phyloP scores from a whole-genome alignment of 2,888 invertebrate species.

The Branchipolynoe longqiensis region DNA sequence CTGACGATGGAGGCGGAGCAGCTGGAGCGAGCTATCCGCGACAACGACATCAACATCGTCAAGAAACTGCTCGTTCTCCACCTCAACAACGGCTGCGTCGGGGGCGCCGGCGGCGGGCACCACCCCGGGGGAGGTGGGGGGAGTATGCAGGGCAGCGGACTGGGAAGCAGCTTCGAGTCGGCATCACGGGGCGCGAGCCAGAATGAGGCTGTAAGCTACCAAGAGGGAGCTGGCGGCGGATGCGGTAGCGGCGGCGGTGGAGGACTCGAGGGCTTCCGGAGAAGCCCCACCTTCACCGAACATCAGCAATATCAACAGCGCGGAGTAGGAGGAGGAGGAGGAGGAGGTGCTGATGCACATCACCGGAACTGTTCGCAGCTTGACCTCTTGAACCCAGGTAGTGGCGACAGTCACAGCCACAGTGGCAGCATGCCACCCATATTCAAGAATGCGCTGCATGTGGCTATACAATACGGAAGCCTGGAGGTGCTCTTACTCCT shows the following conservation, averaged over 20 bases:
- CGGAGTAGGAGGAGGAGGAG: no score
- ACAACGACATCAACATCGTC: conserved; percentile 83
- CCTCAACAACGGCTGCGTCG: no score
- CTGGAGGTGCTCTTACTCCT: conserved; percentile 84
- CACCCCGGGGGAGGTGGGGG: no score
- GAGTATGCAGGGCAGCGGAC: conserved; percentile 35
- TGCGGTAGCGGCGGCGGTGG: conserved; percentile 63
- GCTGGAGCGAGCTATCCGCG: conserved; percentile 83
- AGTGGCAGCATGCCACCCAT: conserved; percentile 82
- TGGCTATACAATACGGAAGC: conserved; percentile 85
- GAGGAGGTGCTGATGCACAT: background rate
- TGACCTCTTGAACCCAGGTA: background rate
- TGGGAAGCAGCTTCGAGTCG: conserved; percentile 18
- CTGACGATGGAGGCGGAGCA: conserved; percentile 83
- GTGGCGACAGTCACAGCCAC: no score
- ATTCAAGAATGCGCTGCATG: conserved; percentile 84
- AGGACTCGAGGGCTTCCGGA: background rate
- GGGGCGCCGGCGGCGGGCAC: conserved; percentile 3
- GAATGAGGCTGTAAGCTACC: no score
- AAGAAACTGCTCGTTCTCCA: conserved; percentile 84
- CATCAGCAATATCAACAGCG: background rate
- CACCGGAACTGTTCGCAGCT: background rate
- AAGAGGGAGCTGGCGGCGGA: conserved; percentile 80
- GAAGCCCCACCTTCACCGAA: conserved; percentile 21
- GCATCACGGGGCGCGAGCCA: conserved; percentile 80